A percentile compares a stretch with the other conserved stretches of the same genome.
Conservation (phyloP, 1,140 invertebrate species). For the Scaptomyza pallida region DNA sequence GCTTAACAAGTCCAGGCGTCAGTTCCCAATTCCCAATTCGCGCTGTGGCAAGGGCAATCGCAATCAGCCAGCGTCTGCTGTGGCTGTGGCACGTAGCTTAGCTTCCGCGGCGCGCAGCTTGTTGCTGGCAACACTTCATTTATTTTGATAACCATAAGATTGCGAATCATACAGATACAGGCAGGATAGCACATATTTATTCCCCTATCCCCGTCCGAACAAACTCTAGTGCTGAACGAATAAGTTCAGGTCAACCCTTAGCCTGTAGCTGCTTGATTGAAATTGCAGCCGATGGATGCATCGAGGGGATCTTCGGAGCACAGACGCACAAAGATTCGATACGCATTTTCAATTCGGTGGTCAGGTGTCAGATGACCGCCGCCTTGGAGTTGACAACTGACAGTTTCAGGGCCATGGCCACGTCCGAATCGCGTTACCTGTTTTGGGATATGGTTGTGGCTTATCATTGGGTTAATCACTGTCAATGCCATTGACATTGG, state of each 20-base stretch:
- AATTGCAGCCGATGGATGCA: slow-evolving; percentile 66
- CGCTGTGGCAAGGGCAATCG: slow-evolving; percentile 21
- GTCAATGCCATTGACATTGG: slow-evolving; percentile 17
- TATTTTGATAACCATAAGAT: slow-evolving; percentile 83
- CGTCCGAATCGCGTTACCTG: background rate
- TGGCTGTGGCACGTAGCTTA: slow-evolving; percentile 57
- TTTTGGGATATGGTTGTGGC: background rate
- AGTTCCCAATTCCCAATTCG: slow-evolving; percentile 12
- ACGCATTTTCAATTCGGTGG: slow-evolving; percentile 75
- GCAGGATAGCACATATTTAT: background rate
- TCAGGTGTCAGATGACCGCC: slow-evolving; percentile 65
- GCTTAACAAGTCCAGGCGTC: slow-evolving; percentile 36
- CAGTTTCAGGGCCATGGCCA: slow-evolving; percentile 22
- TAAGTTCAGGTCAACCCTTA: slow-evolving; percentile 67
- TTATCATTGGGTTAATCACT: slow-evolving; percentile 33
- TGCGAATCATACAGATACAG: slow-evolving; percentile 60
- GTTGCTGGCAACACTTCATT: slow-evolving; percentile 79
- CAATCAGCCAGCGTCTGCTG: slow-evolving; percentile 55
- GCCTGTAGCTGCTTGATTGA: slow-evolving; percentile 72
- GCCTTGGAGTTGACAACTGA: slow-evolving; percentile 73
- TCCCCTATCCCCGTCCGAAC: background rate
- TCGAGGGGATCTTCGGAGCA: slow-evolving; percentile 4
- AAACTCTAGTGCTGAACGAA: background rate
- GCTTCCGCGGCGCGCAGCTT: slow-evolving; percentile 71
- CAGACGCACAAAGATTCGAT: slow-evolving; percentile 51